Evolutionary conservation across 1,140 invertebrate species (phyloP).

Genomic region (Coenobita brevimanus): DNA sequence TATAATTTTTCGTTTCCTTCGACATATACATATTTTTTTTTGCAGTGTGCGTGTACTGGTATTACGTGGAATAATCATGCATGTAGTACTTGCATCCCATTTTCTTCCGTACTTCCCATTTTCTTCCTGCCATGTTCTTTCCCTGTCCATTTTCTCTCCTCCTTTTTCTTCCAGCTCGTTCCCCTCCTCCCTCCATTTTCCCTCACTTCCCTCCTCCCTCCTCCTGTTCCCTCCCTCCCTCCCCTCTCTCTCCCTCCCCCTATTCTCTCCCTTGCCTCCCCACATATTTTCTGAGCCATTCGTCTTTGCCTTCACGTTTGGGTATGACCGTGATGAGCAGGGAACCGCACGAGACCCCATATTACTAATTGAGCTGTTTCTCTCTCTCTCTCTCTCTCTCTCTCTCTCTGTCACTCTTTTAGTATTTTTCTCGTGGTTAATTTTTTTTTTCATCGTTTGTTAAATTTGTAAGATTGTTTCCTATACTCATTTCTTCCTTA

Average conservation of each 20-base stretch:
- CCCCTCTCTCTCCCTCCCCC: not conserved
- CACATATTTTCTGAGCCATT: not conserved
- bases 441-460: not conserved
- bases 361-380: conserved; percentile 40
- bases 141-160: not conserved
- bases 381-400: not conserved
- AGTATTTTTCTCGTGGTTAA: not conserved
- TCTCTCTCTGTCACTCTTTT: not conserved
- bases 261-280: not conserved
- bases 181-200: not conserved
- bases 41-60: too few relatives aligned
- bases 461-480: not conserved
- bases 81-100: too few relatives aligned
- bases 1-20: too few relatives aligned
- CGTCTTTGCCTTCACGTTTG: too few relatives aligned
- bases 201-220: not conserved
- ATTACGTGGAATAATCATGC: too few relatives aligned
- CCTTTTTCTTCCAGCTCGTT: not conserved
- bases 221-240: not conserved
- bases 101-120: too few relatives aligned
- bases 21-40: too few relatives aligned
- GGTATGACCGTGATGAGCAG: conserved; percentile 10
- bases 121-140: too few relatives aligned
- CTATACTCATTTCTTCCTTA: too few relatives aligned
- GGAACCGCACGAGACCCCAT: conserved; percentile 31